Percentiles rank a stretch among this genome's conserved stretches.
phyloP scores from a whole-genome alignment of 2,113 vertebrate species.

The Falco punctatus region DNA sequence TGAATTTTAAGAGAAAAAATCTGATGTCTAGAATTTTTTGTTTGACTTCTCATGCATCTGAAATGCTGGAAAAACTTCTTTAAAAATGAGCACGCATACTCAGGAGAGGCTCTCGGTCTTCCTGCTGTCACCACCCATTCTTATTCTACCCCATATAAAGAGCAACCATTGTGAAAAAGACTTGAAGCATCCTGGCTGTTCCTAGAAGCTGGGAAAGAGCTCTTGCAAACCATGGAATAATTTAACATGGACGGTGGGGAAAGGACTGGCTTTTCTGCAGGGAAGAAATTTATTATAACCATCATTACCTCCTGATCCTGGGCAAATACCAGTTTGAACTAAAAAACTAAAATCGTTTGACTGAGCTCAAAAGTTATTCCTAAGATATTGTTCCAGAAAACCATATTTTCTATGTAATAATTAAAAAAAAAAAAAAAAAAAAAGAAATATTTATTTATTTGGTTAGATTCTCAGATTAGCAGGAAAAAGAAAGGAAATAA shows the following conservation, averaged over 20 bases:
- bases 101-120: neutral
- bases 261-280: neutral
- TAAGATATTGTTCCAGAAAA: neutral
- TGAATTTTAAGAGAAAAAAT: neutral
- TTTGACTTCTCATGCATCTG: neutral
- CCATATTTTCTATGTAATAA: neutral
- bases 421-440: no score
- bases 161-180: neutral
- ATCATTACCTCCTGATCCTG: neutral
- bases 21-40: neutral
- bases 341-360: neutral
- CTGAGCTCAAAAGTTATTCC: neutral
- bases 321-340: neutral
- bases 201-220: neutral
- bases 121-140: neutral
- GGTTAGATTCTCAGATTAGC: neutral
- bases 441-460: neutral
- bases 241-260: neutral
- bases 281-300: neutral
- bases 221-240: neutral
- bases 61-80: neutral
- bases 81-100: neutral
- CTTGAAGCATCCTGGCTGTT: neutral
- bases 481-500: neutral
- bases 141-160: neutral